These are phyloP conservation scores for Pelmatolapia mariae DNA, from an alignment of 2,113 vertebrate genomes.

Conservation along the genomic window DNA sequence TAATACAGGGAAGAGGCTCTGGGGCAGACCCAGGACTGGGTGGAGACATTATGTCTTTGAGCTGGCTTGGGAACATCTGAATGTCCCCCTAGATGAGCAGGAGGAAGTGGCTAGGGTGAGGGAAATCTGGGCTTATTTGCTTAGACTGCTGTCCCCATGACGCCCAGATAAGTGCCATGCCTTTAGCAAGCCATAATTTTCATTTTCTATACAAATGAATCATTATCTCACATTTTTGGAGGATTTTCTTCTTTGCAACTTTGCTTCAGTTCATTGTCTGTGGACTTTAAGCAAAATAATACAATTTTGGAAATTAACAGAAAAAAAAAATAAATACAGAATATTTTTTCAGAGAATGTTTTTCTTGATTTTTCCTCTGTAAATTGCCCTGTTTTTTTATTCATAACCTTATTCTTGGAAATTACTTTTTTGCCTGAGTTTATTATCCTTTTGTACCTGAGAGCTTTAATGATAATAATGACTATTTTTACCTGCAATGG, in stretches of 20 bases:
- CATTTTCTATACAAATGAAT: not conserved
- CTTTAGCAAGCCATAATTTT: not conserved
- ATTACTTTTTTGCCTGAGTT: not conserved
- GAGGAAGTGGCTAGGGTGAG: not conserved
- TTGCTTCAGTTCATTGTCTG: not conserved
- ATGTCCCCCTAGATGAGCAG: not conserved
- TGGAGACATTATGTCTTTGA: not conserved
- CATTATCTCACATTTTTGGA: not conserved
- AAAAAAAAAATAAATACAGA: not conserved
- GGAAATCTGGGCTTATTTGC: not conserved
- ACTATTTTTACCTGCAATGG: not conserved
- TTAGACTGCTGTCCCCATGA: not conserved
- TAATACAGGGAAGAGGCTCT: not conserved
- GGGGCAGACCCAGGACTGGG: not conserved
- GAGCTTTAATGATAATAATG: not conserved
- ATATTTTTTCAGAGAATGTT: not conserved
- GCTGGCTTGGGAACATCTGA: not conserved
- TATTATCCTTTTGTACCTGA: not conserved
- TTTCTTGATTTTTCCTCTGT: not conserved
- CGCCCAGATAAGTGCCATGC: rapidly evolving
- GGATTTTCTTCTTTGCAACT: not conserved
- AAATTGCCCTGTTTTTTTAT: not conserved
- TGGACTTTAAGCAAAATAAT: not conserved
- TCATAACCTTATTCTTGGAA: not conserved
- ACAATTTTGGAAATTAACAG: not conserved